A percentile compares a stretch with the other conserved stretches of the same genome.
phyloP scores from a whole-genome alignment of 2,888 invertebrate genomes.

The Chesias legatella region DNA sequence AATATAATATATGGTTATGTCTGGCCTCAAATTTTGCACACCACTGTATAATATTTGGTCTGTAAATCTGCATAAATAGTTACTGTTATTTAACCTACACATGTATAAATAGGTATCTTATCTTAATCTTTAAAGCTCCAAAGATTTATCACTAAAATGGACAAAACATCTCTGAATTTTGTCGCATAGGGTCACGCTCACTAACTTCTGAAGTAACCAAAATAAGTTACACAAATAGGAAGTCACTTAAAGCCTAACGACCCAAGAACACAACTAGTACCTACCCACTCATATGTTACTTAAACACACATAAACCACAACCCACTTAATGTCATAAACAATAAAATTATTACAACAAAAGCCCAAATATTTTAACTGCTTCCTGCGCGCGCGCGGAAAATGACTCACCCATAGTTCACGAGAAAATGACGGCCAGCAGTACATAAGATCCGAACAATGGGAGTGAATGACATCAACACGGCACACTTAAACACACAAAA shows the following conservation, averaged over 20 bases:
- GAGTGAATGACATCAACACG: slow-evolving; percentile 49
- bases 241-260: slow-evolving; percentile 21
- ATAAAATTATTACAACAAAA: slow-evolving; percentile 45
- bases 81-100: no score
- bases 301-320: slow-evolving; percentile 32
- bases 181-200: no score
- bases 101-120: no score
- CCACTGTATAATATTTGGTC: no score
- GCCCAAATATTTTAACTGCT: slow-evolving; percentile 45
- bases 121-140: no score
- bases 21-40: no score
- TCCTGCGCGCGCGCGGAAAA: slow-evolving; percentile 41
- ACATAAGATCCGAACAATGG: slow-evolving; percentile 30
- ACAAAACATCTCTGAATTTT: no score
- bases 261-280: slow-evolving; percentile 31
- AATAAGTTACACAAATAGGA: slow-evolving; percentile 21
- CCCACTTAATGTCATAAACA: slow-evolving; percentile 38
- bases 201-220: no score
- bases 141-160: no score
- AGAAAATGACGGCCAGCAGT: slow-evolving; percentile 42
- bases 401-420: slow-evolving; percentile 58
- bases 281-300: not conserved
- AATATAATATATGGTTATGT: no score
- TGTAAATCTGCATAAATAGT: no score
- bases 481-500: slow-evolving; percentile 23